These are phyloP conservation scores for Netelia inedita DNA, from an alignment of 2,888 invertebrate species.

Conservation along the genomic window DNA sequence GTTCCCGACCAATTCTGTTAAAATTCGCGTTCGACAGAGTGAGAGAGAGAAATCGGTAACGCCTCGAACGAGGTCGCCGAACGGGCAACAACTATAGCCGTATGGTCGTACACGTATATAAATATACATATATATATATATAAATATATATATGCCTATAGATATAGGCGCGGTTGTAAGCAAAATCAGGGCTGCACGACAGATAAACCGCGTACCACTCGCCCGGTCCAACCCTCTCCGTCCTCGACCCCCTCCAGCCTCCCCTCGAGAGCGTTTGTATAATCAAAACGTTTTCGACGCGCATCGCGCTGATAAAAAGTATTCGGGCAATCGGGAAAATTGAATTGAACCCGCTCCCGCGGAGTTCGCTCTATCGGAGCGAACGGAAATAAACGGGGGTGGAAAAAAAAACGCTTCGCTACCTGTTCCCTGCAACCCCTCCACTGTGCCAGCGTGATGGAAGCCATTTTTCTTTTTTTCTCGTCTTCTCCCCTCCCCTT, in stretches of 20 bases:
- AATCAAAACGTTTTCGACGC: conserved; percentile 65
- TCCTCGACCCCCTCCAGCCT: not conserved
- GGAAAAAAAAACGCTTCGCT: conserved; percentile 37
- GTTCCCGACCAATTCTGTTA: conserved; percentile 11
- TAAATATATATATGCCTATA: conserved; percentile 1
- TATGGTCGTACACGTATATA: not conserved
- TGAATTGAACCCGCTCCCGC: conserved; percentile 58
- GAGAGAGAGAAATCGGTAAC: not conserved
- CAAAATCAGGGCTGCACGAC: conserved; percentile 51
- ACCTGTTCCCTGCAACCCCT: not conserved
- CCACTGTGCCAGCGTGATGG: conserved; percentile 1
- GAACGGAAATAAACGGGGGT: conserved; percentile 52
- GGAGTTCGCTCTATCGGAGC: conserved; percentile 57
- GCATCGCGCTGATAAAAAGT: conserved; percentile 62
- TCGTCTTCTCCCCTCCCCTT: conserved; percentile 10
- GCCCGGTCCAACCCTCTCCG: conserved; percentile 5
- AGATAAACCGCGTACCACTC: conserved; percentile 60
- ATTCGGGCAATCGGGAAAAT: conserved; percentile 65
- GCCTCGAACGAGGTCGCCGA: conserved; percentile 23
- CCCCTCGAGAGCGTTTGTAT: conserved; percentile 40
- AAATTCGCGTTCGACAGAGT: not conserved
- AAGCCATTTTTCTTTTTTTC: conserved; percentile 13
- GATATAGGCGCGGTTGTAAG: conserved; percentile 2
- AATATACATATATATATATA: not conserved
- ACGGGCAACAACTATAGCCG: not conserved